Conservation (phyloP, 2,797 vertebrate genomes). For the Danionella dracula region DNA sequence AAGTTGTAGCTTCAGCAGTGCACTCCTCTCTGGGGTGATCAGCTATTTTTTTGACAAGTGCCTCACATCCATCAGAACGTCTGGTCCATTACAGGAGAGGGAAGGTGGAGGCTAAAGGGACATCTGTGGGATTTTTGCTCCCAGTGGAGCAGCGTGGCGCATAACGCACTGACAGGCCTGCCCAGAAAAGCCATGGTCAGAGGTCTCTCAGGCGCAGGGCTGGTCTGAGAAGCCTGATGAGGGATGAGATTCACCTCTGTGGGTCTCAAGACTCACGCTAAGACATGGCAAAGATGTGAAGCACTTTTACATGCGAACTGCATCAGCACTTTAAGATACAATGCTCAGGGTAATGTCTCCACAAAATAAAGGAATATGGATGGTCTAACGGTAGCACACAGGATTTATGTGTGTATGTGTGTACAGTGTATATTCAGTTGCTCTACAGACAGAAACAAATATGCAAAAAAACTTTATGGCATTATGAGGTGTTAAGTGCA, state of each 20-base stretch:
- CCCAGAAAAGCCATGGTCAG: slow-evolving; percentile 38
- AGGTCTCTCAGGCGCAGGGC: slow-evolving; percentile 29
- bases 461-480: no score
- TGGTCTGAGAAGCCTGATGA: slow-evolving; percentile 22
- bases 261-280: slow-evolving; percentile 32
- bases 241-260: slow-evolving; percentile 45
- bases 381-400: no score
- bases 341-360: not conserved
- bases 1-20: slow-evolving; percentile 71
- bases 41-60: slow-evolving; percentile 43
- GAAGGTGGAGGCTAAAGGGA: slow-evolving; percentile 17
- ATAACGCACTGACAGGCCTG: slow-evolving; percentile 32
- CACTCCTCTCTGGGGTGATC: slow-evolving; percentile 46
- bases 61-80: slow-evolving; percentile 47
- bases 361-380: not conserved
- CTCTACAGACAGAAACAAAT: no score
- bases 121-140: slow-evolving; percentile 19
- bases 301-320: slow-evolving; percentile 24
- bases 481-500: no score
- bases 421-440: no score
- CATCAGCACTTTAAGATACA: slow-evolving; percentile 33
- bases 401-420: no score
- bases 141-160: not conserved
- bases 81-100: slow-evolving; percentile 31
- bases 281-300: slow-evolving; percentile 24